A percentile compares a stretch with the other conserved stretches of the same genome.
These are phyloP conservation scores for Tinea trinotella DNA, from an alignment of 2,888 invertebrate genomes.

Conservation along the genomic window DNA sequence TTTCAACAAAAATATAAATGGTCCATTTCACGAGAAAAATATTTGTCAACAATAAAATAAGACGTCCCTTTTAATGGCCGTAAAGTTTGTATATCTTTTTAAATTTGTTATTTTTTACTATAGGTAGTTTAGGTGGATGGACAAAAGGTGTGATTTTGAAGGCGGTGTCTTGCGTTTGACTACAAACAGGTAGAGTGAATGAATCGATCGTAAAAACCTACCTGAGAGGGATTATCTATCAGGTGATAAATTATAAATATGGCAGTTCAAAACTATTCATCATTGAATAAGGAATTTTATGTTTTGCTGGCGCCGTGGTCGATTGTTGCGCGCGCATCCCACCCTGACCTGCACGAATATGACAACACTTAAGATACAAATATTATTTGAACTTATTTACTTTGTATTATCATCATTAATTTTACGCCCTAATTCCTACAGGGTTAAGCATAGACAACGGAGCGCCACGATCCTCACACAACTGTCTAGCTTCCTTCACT, in stretches of 20 bases:
- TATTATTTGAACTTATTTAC: too few species aligned
- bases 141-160: conserved; percentile 47
- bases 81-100: conserved; percentile 41
- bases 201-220: conserved; percentile 30
- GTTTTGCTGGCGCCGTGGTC: conserved; percentile 12
- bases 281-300: conserved; percentile 32
- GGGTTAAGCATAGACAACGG: too few species aligned
- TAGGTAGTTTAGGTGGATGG: conserved; percentile 23
- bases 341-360: neutral
- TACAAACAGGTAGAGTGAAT: conserved; percentile 47
- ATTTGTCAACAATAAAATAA: conserved; percentile 72
- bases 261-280: conserved; percentile 61
- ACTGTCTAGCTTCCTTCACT: too few species aligned
- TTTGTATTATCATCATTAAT: too few species aligned
- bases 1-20: conserved; percentile 2
- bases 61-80: conserved; percentile 63
- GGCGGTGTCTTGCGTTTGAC: conserved; percentile 39
- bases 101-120: neutral
- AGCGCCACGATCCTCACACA: too few species aligned
- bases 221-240: conserved; percentile 63
- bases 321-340: conserved; percentile 12
- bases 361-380: neutral
- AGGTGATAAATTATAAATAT: conserved; percentile 69
- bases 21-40: conserved; percentile 33
- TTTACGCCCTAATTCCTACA: too few species aligned